Evolutionary conservation across 2,888 invertebrate species (phyloP), one percentile per base, ranked within the genome.

Genomic region (Aphidoletes aphidimyza): DNA sequence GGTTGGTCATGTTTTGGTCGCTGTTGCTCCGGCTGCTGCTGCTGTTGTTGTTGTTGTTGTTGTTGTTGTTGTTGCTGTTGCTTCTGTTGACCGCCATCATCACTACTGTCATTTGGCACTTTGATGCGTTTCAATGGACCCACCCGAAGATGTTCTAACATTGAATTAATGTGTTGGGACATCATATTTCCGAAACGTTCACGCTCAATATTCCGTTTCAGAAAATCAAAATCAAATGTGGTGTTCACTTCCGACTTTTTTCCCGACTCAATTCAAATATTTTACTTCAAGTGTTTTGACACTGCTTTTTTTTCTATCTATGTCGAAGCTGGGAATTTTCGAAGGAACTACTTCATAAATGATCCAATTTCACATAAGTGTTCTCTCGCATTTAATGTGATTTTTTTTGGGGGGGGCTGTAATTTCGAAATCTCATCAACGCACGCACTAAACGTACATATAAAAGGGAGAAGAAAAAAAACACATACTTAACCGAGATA

Each of bases 131-230:
- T 86, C 45, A 86, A 85, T 11, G 86, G 84, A 22, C 88, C 89
- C 87, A 89, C 88, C 84, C 89, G 88, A 87, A 89, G 87, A 86
- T 89, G 89, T 86, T 89, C 89, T 84, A 89, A 86, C 88, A 89
- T 89, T 87, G 89, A 88, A 85, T 89, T 88, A 86, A 89, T 89
- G 86, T 89, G 89, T 86, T 89, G 89, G 86, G 89, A 89, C 89
- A 89, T 89, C 87, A 88, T 89, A 84, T 17, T 84, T 81, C 54
- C 54, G 54, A 26, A 54, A 22, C 8, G n/a, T 54, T 54, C 8
- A 22, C 26, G 54, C 54, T 54, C 54, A 54, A 54, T 6, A 54
- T 8, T 54, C 22, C 17, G 3, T 19, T n/a, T 54, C 22, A 5
- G 9, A 47, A 47, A 47, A 42, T 42, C 47, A 19, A 47, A 6